Evolutionary conservation across 1,140 invertebrate species (phyloP), one percentile per base, ranked within the genome.

Genomic region (Penaeus indicus): DNA sequence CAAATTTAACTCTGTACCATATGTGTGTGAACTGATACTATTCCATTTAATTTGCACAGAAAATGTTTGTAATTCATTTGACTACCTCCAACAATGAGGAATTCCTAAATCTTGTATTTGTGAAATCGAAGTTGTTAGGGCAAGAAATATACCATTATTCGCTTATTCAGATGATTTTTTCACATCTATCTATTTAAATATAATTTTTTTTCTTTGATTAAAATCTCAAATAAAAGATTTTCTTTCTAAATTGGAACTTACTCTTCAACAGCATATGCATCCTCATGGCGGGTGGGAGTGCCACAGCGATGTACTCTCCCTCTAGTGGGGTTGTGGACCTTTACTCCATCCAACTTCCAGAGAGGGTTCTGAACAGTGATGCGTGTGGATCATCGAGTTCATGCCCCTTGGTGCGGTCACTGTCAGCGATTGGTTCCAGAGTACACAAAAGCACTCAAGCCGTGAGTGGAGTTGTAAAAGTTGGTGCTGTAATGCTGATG

Each of bases 331-430:
- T 99, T 11, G 94, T 99, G 16, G 96, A 99, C 91, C 94, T n/a
- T 99, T 38, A 99, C 96, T n/a, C 95, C 96, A 11, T 94, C 94
- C 42, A 99, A 99, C 94, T 99, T 99, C 93, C 95, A 99, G 90
- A 95, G 94, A 90, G 93, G 92, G 98, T 99, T 16, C 94, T 96
- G 82, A 95, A 97, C 90, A 95, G 96, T 90, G 96, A 98, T 93
- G 95, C 96, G 93, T 99, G 75, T 98, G 97, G 97, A 93, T 99
- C 78, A 96, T 99, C n/a, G 97, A 98, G 92, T 99, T 98, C 93
- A 95, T 93, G 97, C 97, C 0, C 97, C 97, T 1, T 99, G 97
- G 97, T 98, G 96, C 93, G 92, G 92, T 78, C 97, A 97, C 92
- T 97, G 97, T 92, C 95, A 97, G 92, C 94, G 94, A 80, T 93